Evolutionary conservation across 1,140 invertebrate genomes (phyloP).

Genomic region (Heliothis virescens): DNA sequence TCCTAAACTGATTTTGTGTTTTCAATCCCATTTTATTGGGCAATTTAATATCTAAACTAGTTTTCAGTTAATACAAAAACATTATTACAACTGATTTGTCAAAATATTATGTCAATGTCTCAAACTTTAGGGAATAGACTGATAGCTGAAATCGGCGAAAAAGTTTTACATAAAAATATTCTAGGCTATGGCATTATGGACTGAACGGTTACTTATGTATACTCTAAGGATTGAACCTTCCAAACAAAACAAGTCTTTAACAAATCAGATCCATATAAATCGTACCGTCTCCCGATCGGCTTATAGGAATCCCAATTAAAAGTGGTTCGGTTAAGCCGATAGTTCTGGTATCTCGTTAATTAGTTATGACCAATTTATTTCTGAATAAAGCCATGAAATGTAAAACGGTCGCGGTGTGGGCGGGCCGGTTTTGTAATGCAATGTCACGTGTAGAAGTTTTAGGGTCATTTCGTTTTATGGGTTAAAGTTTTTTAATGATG

Average conservation of each 20-base stretch:
- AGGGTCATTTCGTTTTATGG: neutral
- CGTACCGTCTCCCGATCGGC: neutral
- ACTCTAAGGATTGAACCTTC: too few relatives aligned
- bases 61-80: too few relatives aligned
- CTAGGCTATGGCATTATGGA: too few relatives aligned
- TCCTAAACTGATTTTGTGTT: too few relatives aligned
- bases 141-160: too few relatives aligned
- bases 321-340: conserved; percentile 30
- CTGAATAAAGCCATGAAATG: conserved; percentile 21
- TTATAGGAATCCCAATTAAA: conserved; percentile 35
- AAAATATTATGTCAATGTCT: too few relatives aligned
- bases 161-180: too few relatives aligned
- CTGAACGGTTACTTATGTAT: too few relatives aligned
- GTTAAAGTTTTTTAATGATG: neutral
- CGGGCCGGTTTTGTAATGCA: conserved; percentile 4
- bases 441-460: neutral
- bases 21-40: too few relatives aligned
- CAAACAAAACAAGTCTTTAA: neutral
- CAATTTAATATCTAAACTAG: too few relatives aligned
- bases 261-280: conserved; percentile 1
- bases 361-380: conserved; percentile 25
- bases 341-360: conserved; percentile 33
- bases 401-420: conserved; percentile 25
- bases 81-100: too few relatives aligned
- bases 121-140: too few relatives aligned